Evolutionary conservation across 2,797 vertebrate genomes (phyloP).

Genomic region (Fringilla coelebs): DNA sequence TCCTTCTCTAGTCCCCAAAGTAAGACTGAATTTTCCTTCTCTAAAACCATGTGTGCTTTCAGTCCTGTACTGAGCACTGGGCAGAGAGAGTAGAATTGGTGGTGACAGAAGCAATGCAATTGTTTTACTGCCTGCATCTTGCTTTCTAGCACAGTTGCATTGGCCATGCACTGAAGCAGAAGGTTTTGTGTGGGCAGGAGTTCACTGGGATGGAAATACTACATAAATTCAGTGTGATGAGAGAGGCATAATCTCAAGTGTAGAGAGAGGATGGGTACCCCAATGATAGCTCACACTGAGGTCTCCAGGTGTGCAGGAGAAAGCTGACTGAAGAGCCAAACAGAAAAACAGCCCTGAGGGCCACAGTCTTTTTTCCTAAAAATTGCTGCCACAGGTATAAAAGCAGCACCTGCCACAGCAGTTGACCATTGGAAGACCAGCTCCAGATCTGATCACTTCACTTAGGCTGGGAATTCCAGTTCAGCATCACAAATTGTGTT

Average conservation of each 20-base stretch:
- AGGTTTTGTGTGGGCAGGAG: not conserved
- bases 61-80: not conserved
- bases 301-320: not conserved
- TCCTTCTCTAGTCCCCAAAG: not conserved
- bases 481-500: not conserved
- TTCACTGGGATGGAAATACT: not conserved
- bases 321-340: not conserved
- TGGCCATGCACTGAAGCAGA: not conserved
- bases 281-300: not conserved
- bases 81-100: not conserved
- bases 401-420: too few species aligned
- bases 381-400: accelerated
- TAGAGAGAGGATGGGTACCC: not conserved
- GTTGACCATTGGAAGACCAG: not conserved
- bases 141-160: not conserved
- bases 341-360: not conserved
- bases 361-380: not conserved
- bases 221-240: not conserved
- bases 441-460: not conserved
- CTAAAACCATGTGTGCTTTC: not conserved
- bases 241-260: not conserved
- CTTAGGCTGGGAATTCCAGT: not conserved
- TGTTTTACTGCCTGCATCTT: not conserved
- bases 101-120: not conserved
- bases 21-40: not conserved